These are phyloP conservation scores for Drosophila takahashii DNA, from an alignment of 1,140 invertebrate genomes.

Conservation along the genomic window DNA sequence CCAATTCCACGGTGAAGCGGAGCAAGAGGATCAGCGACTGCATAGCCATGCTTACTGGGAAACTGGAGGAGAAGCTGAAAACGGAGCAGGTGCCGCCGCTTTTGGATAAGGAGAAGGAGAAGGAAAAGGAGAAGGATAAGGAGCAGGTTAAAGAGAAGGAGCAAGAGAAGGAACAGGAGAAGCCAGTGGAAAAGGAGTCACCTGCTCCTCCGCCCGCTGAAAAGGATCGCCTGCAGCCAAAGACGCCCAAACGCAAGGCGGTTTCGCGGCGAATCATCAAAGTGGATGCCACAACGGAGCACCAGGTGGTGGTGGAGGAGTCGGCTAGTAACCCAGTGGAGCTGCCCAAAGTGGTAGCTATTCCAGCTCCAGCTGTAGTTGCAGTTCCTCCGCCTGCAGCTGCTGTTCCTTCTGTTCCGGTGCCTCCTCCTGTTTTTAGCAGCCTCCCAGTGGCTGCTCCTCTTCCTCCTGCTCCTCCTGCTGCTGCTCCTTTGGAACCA, in stretches of 20 bases:
- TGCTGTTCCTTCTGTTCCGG: not conserved
- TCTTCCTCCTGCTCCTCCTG: not conserved
- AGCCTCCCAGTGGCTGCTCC: not conserved
- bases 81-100: constrained; percentile 60
- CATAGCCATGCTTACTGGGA: constrained; percentile 86
- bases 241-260: constrained; percentile 76
- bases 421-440: not conserved
- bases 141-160: not conserved
- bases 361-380: not conserved
- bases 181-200: not conserved
- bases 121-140: not conserved
- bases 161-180: not conserved
- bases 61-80: constrained; percentile 85
- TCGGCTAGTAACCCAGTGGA: not conserved
- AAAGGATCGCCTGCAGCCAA: constrained; percentile 39
- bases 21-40: constrained; percentile 86
- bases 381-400: not conserved
- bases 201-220: not conserved
- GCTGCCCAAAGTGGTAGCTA: not conserved
- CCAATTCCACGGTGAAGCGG: constrained; percentile 59
- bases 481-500: not conserved
- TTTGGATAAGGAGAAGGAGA: not conserved
- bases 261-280: constrained; percentile 75
- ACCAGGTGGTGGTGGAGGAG: not conserved
- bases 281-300: constrained; percentile 21